Base-by-base conservation (phyloP, 2,113 vertebrate species). In the Ardeotis arabs region DNA sequence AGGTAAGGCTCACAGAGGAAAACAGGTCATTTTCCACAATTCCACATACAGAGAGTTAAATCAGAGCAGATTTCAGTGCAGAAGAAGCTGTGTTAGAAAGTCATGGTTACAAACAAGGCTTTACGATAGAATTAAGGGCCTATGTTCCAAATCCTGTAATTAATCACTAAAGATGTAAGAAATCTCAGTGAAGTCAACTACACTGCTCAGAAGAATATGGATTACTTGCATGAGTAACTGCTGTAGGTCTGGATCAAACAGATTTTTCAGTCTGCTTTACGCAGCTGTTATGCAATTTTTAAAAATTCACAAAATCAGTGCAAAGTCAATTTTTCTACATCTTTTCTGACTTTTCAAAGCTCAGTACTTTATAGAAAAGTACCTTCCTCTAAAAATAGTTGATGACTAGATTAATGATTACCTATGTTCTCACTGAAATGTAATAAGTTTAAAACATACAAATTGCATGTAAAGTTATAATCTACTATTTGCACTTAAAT, bases 391-490 rank as follows among this genome's bases (percentile, higher is more conserved):
- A 89, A 91, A 92, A 84, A 50, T 86, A 56, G 29, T 50, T 6
- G 2, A 19, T 49, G 35, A 87, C 62, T 91, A 87, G 53, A 67
- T 83, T 83, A 92, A 90, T 24, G 50, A 93, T 92, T 66, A 89
- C 4, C 0, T 89, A 13, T 41, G n/a, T 63, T 96, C 31, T 95
- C 69, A 91, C 74, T 72, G 52, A 94, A 89, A 68, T 90, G 74
- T 21, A 89, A 41, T 81, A 89, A 77, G 33, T 75, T 82, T 86
- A 78, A 89, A 82, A 73, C 58, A 85, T 75, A 96, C 56, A 52
- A 86, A 50, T 79, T 97, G 96, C 96, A 97, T 97, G 96, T 87
- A 39, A 95, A 95, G n/a, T 52, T 93, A 94, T 93, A 76, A 86
- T 59, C 74, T 82, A 70, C 77, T 96, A 79, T 84, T 96, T 97